phyloP scores from a whole-genome alignment of 2,113 vertebrate species.

The Crotalus horridus region DNA sequence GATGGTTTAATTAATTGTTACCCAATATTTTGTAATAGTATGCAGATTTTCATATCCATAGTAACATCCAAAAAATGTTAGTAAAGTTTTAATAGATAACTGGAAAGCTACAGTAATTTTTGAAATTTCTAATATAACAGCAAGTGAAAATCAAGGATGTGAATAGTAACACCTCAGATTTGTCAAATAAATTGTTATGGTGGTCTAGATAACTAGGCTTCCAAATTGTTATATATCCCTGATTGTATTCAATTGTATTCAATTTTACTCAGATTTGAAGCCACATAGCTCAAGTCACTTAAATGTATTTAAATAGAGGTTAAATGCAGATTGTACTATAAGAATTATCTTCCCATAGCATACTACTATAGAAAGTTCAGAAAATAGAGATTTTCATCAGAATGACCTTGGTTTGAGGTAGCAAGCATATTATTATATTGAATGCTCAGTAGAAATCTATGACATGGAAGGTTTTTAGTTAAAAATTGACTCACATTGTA shows the following conservation, averaged over 20 bases:
- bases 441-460: neutral
- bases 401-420: neutral
- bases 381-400: neutral
- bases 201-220: neutral
- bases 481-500: neutral
- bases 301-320: neutral
- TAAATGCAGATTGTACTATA: neutral
- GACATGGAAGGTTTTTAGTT: neutral
- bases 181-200: neutral
- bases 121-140: neutral
- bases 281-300: neutral
- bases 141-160: neutral
- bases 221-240: neutral
- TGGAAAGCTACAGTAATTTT: neutral
- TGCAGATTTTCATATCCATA: conserved; percentile 45
- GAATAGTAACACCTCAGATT: neutral
- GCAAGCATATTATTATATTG: neutral
- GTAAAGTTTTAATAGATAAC: neutral
- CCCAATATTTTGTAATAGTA: conserved; percentile 46
- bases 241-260: neutral
- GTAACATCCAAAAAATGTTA: neutral
- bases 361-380: neutral
- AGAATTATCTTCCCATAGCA: neutral
- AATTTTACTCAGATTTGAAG: neutral
- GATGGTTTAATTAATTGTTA: conserved; percentile 68